Percentiles rank a stretch among this genome's conserved stretches.
Evolutionary conservation across 1,140 invertebrate species (phyloP).

Genomic region (Adoxophyes honmai): DNA sequence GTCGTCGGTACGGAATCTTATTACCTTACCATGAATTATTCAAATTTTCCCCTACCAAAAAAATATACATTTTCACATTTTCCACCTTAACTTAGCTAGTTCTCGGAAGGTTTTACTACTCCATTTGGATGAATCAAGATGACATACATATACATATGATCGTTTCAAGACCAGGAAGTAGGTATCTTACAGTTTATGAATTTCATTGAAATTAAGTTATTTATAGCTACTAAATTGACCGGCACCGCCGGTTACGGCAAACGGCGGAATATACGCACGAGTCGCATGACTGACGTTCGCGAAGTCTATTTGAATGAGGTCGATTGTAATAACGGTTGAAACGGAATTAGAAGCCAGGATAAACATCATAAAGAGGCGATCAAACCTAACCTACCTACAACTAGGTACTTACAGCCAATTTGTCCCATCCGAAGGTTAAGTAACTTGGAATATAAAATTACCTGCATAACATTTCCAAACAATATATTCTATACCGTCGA

Average conservation of each 20-base stretch:
- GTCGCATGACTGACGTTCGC: constrained; percentile 9
- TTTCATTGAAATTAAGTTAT: not conserved
- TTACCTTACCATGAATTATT: constrained; percentile 44
- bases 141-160: not conserved
- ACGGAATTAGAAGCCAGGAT: constrained; percentile 9
- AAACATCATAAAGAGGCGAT: constrained; percentile 9
- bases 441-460: no score
- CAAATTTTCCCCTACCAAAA: constrained; percentile 26
- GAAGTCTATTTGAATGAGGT: constrained; percentile 8
- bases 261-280: constrained; percentile 1
- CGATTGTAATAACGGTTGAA: not conserved
- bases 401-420: no score
- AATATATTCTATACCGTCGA: no score
- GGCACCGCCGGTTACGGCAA: constrained; percentile 5
- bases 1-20: constrained; percentile 32
- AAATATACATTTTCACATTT: constrained; percentile 9
- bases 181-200: not conserved
- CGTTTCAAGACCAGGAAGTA: not conserved
- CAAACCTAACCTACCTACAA: not conserved
- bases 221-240: constrained; percentile 2
- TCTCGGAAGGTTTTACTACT: not conserved
- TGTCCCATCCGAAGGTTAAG: no score
- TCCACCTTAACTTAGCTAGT: not conserved
- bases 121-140: not conserved
- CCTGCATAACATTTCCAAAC: no score